Evolutionary conservation across 2,113 vertebrate genomes (phyloP).

Genomic region (Zingel zingel): DNA sequence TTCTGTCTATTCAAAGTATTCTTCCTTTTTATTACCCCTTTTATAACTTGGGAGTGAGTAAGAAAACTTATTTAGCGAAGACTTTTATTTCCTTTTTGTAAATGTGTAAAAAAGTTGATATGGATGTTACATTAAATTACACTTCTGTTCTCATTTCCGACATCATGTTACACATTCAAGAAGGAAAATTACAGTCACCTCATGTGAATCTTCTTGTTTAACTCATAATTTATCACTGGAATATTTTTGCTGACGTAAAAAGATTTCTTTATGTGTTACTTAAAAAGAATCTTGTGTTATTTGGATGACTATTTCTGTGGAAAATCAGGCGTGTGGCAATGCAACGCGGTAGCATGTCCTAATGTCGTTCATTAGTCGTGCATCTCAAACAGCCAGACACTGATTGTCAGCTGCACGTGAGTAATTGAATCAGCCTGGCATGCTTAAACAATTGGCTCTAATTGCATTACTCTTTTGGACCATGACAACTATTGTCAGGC

Average conservation of each 20-base stretch:
- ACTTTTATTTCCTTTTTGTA: constrained; percentile 19
- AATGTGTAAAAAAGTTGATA: constrained; percentile 13
- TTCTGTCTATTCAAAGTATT: constrained; percentile 31
- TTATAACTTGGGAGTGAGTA: constrained; percentile 35
- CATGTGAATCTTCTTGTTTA: background rate
- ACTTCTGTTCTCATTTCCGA: constrained; percentile 30
- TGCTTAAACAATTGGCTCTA: constrained; percentile 75
- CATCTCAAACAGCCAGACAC: constrained; percentile 60
- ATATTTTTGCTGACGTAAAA: background rate
- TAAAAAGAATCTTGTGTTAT: constrained; percentile 25
- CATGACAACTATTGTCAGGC: constrained; percentile 66
- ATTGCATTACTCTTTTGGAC: constrained; percentile 73
- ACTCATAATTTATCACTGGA: background rate
- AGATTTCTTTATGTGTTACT: constrained; percentile 3
- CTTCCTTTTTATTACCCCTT: constrained; percentile 38
- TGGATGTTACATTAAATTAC: constrained; percentile 13
- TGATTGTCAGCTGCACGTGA: constrained; percentile 66
- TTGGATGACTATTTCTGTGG: constrained; percentile 28
- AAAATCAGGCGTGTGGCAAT: constrained; percentile 45
- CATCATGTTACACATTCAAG: constrained; percentile 28
- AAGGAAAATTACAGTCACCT: background rate
- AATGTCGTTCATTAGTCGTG: constrained; percentile 64
- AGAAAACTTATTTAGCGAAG: constrained; percentile 20
- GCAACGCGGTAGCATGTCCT: constrained; percentile 49
- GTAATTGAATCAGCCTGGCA: constrained; percentile 69